Conservation (phyloP, 2,888 invertebrate genomes). For the Sicus ferrugineus region DNA sequence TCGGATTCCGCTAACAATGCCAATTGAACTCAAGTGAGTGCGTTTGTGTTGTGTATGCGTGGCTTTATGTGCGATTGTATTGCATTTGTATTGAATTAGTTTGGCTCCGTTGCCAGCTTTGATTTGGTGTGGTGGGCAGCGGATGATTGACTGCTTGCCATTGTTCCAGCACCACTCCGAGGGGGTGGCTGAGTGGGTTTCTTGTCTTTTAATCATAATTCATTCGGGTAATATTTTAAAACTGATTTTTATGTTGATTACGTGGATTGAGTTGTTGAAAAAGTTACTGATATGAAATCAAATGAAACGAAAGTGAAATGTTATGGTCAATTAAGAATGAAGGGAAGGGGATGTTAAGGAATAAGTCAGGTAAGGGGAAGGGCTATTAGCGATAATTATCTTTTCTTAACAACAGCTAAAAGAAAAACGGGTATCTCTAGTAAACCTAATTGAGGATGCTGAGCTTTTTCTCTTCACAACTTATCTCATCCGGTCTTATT, state of each 20-base stretch:
- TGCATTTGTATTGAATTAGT: conserved; percentile 33
- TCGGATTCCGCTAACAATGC: conserved; percentile 38
- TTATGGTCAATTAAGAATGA: neutral
- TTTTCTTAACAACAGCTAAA: no score
- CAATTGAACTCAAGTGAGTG: conserved; percentile 20
- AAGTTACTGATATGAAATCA: conserved; percentile 1
- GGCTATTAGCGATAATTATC: no score
- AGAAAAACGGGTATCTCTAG: no score
- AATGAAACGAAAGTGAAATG: conserved; percentile 21
- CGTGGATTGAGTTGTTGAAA: conserved; percentile 29
- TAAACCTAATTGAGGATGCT: no score
- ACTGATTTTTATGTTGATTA: conserved; percentile 32
- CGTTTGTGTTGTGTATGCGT: no score
- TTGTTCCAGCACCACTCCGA: neutral
- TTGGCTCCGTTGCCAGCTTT: conserved; percentile 3
- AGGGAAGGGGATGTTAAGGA: neutral
- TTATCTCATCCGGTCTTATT: no score
- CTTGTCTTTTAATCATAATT: conserved; percentile 11
- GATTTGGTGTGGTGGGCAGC: conserved; percentile 8
- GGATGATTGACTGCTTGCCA: neutral
- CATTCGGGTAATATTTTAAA: conserved; percentile 29
- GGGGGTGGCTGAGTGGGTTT: neutral
- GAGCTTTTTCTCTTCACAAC: no score
- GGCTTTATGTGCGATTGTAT: neutral
- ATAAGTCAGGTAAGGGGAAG: no score